Evolutionary conservation across 2,888 invertebrate genomes (phyloP).

Genomic region (Cepaea hortensis): DNA sequence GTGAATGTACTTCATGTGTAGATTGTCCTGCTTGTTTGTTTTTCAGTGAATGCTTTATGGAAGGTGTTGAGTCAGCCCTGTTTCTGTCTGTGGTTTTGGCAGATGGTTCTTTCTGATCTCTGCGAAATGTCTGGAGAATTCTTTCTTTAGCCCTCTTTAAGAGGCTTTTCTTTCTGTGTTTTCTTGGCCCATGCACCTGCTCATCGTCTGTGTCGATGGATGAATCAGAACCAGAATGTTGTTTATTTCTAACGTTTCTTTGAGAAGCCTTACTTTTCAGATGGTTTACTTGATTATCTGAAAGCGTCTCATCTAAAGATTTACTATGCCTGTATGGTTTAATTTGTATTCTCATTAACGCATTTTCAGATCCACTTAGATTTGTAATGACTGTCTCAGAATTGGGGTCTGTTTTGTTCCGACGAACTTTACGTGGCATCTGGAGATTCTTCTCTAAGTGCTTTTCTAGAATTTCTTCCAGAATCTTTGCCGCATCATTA

Average conservation of each 20-base stretch:
- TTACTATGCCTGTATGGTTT: constrained; percentile 19
- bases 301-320: constrained; percentile 4
- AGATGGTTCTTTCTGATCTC: constrained; percentile 50
- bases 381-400: not conserved
- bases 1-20: constrained; percentile 2
- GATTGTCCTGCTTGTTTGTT: not conserved
- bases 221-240: constrained; percentile 30
- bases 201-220: constrained; percentile 51
- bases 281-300: constrained; percentile 7
- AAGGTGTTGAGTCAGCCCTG: constrained; percentile 21
- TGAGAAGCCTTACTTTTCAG: not conserved
- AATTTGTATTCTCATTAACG: constrained; percentile 25
- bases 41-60: constrained; percentile 31
- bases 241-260: not conserved
- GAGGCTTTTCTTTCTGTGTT: constrained; percentile 63
- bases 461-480: constrained; percentile 64
- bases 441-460: constrained; percentile 48
- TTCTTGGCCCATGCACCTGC: constrained; percentile 24
- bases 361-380: constrained; percentile 5
- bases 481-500: constrained; percentile 61
- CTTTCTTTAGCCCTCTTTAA: constrained; percentile 64
- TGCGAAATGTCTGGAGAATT: constrained; percentile 55
- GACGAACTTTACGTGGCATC: not conserved
- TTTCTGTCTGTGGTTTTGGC: constrained; percentile 38
- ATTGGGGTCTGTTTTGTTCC: constrained; percentile 34